Percentiles rank a stretch among this genome's conserved stretches.
phyloP scores from a whole-genome alignment of 2,888 invertebrate species.

The Perizoma flavofasciatum region DNA sequence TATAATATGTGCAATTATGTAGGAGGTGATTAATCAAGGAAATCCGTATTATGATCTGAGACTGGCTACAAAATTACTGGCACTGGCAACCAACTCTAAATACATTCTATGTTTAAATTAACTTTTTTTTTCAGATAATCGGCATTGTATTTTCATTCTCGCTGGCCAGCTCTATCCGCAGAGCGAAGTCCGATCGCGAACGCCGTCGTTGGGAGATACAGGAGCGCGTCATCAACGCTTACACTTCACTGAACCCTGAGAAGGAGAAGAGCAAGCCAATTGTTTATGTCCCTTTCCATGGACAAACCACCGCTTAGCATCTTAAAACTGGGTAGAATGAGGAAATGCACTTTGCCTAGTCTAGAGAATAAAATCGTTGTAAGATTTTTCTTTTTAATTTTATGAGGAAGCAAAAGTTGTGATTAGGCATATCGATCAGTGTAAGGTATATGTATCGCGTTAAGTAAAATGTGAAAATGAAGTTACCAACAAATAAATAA shows the following conservation, averaged over 20 bases:
- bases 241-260: conserved; percentile 71
- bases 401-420: conserved; percentile 16
- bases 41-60: too few species aligned
- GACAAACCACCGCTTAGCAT: conserved; percentile 64
- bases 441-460: too few species aligned
- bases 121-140: conserved; percentile 85
- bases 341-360: neutral
- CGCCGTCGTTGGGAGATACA: conserved; percentile 88
- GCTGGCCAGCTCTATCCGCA: conserved; percentile 92
- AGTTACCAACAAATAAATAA: conserved; percentile 7
- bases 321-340: neutral
- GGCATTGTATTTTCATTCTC: conserved; percentile 95
- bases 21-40: too few species aligned
- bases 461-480: too few species aligned
- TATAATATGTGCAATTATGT: too few species aligned
- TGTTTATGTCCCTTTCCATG: conserved; percentile 79
- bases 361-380: neutral
- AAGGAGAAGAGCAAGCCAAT: conserved; percentile 68
- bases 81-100: too few species aligned
- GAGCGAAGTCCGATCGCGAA: conserved; percentile 89
- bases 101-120: too few species aligned
- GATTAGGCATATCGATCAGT: conserved; percentile 14
- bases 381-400: conserved; percentile 8
- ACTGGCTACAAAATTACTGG: too few species aligned
- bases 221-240: conserved; percentile 81